These are phyloP conservation scores for Eilema depressum DNA, from an alignment of 2,888 invertebrate species.

Conservation along the genomic window DNA sequence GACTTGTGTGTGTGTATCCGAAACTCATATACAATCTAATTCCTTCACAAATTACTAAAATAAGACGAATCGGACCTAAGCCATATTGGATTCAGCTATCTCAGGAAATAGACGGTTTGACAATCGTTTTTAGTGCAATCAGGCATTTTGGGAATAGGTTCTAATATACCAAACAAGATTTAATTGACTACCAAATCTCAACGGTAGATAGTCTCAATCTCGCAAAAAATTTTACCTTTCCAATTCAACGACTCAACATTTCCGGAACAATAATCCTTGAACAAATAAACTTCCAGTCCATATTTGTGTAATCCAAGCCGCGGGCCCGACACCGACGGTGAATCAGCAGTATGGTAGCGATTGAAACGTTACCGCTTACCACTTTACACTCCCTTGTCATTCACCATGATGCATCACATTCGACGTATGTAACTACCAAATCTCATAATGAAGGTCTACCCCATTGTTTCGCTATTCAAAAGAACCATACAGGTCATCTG, in stretches of 20 bases:
- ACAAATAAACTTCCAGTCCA: conserved; percentile 40
- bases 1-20: background rate
- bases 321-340: conserved; percentile 49
- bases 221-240: too few species aligned
- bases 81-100: too few species aligned
- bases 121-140: too few species aligned
- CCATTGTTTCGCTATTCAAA: conserved; percentile 49
- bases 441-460: conserved; percentile 47
- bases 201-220: too few species aligned
- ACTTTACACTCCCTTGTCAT: conserved; percentile 58
- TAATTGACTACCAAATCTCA: too few species aligned
- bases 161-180: too few species aligned
- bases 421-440: conserved; percentile 48
- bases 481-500: conserved; percentile 40
- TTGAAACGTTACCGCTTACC: conserved; percentile 64
- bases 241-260: background rate
- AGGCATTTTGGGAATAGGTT: too few species aligned
- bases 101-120: too few species aligned
- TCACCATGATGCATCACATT: conserved; percentile 48
- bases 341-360: conserved; percentile 61
- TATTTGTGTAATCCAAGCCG: conserved; percentile 28
- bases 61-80: too few species aligned
- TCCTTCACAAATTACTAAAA: too few species aligned
- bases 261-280: background rate
- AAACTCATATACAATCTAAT: too few species aligned